Conservation (phyloP, 2,113 vertebrate species). For the Entomyzon cyanotis region DNA sequence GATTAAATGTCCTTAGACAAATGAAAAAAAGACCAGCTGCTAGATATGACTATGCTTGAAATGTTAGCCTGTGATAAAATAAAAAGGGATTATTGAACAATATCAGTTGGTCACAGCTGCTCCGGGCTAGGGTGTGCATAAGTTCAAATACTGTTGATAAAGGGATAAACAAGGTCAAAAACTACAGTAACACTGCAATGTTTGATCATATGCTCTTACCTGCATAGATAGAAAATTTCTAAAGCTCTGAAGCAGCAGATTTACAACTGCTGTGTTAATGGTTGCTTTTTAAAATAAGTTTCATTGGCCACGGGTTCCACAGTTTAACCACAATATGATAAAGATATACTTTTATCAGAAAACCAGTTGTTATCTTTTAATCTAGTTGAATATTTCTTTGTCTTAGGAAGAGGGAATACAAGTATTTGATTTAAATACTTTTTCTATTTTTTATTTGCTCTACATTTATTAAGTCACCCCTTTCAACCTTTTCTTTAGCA, state of each 20-base stretch:
- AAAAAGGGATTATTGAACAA: neutral
- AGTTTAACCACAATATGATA: neutral
- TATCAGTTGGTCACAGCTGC: neutral
- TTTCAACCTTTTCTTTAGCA: neutral
- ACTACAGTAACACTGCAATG: accelerated
- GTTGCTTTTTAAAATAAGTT: neutral
- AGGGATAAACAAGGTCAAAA: neutral
- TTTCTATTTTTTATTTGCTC: neutral
- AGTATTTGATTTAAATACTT: neutral
- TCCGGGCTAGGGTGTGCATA: neutral
- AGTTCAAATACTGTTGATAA: neutral
- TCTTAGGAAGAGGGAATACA: neutral
- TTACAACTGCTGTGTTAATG: neutral
- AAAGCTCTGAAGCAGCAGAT: neutral
- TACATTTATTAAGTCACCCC: neutral
- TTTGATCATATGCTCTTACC: neutral
- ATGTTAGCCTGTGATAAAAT: neutral
- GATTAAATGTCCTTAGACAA: neutral
- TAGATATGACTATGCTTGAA: neutral
- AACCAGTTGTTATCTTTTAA: neutral
- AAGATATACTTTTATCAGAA: neutral
- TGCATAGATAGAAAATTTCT: neutral
- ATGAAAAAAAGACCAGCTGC: neutral
- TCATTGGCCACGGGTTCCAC: neutral
- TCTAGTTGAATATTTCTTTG: neutral